These are phyloP conservation scores for Melinopterus prodromus DNA, from an alignment of 2,888 invertebrate genomes.

Conservation along the genomic window DNA sequence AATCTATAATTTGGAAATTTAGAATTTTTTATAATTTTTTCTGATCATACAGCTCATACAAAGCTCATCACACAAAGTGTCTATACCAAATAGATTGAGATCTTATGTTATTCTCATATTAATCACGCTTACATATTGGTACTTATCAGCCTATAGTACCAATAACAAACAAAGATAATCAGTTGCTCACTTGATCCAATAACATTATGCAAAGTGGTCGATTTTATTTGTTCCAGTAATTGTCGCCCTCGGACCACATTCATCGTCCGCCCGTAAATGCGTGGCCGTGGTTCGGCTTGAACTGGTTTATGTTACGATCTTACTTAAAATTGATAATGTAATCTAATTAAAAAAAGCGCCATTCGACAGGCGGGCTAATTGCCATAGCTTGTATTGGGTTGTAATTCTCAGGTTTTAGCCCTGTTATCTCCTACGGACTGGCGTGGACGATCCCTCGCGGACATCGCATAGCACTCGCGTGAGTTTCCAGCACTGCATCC, in stretches of 20 bases:
- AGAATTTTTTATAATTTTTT: too few species aligned
- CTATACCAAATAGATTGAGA: too few species aligned
- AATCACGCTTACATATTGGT: too few species aligned
- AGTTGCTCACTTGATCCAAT: not conserved
- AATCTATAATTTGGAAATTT: too few species aligned
- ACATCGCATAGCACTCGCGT: constrained; percentile 46
- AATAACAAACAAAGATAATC: not conserved
- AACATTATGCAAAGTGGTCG: constrained; percentile 16
- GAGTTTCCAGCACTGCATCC: constrained; percentile 26
- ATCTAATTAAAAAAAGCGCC: constrained; percentile 44
- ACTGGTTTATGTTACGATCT: constrained; percentile 39
- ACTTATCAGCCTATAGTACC: not conserved
- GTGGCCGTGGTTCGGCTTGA: constrained; percentile 12
- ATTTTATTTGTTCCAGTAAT: not conserved
- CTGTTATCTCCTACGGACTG: constrained; percentile 41
- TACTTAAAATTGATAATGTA: constrained; percentile 40
- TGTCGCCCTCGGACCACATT: constrained; percentile 14
- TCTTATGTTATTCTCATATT: too few species aligned
- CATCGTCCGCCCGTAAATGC: constrained; percentile 15
- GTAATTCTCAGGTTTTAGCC: constrained; percentile 47
- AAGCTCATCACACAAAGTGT: too few species aligned
- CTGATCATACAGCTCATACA: too few species aligned
- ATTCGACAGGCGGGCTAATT: constrained; percentile 48
- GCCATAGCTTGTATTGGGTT: constrained; percentile 50
- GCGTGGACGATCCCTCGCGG: constrained; percentile 43